A percentile compares a stretch with the other conserved stretches of the same genome.
Conservation (phyloP, 2,888 invertebrate species). For the Troilus luridus region DNA sequence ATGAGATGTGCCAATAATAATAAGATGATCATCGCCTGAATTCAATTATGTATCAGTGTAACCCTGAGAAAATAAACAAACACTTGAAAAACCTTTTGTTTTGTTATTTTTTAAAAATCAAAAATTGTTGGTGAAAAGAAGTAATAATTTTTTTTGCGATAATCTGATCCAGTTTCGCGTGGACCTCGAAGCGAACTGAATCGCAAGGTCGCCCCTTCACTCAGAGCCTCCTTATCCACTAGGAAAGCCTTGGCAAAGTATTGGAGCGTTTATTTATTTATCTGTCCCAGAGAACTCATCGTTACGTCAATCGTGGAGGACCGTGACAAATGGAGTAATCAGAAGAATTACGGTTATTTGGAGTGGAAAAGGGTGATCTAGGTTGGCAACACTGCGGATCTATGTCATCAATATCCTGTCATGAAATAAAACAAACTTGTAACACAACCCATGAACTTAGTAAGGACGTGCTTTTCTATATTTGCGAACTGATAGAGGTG, state of each 20-base stretch:
- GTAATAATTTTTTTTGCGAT: background rate
- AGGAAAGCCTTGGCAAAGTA: slow-evolving; percentile 6
- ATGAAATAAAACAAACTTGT: background rate
- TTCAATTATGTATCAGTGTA: background rate
- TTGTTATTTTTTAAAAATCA: background rate
- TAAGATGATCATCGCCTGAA: background rate
- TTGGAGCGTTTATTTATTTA: slow-evolving; percentile 9
- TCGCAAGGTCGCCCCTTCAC: slow-evolving; percentile 18
- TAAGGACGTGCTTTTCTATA: background rate
- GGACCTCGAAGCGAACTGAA: background rate
- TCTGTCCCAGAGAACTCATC: background rate
- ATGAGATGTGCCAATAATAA: background rate
- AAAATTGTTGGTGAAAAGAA: background rate
- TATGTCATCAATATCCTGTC: background rate
- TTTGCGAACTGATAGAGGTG: too few species aligned
- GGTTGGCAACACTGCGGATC: background rate
- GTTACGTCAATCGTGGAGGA: background rate
- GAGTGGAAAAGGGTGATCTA: slow-evolving; percentile 8
- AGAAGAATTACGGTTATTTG: slow-evolving; percentile 4
- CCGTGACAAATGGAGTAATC: slow-evolving; percentile 7
- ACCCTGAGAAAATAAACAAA: background rate
- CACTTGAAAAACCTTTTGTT: background rate
- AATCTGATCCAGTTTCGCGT: background rate
- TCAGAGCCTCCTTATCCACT: background rate
- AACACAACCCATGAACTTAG: background rate